Conservation (phyloP, 1,140 invertebrate species). For the Druon quercuslanigerum region DNA sequence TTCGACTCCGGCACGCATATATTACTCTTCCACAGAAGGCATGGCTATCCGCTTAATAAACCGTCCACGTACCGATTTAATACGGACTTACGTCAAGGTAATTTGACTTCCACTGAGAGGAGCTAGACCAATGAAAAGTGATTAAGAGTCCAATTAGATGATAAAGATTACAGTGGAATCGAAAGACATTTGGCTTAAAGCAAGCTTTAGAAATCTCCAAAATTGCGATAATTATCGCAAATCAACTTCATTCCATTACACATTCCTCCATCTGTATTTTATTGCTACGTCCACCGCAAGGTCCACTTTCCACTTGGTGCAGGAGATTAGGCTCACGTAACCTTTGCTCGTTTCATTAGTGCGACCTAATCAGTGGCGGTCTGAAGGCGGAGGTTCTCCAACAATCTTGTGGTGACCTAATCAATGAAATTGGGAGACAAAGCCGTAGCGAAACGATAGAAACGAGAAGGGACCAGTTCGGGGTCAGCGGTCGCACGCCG, state of each 20-base stretch:
- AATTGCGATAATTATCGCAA: neutral
- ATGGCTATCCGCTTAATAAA: too few species aligned
- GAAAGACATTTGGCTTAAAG: too few species aligned
- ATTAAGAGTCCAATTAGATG: too few species aligned
- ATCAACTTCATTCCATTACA: neutral
- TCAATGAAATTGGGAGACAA: constrained; percentile 75
- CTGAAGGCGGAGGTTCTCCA: constrained; percentile 39
- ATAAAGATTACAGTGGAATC: too few species aligned
- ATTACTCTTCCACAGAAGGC: neutral
- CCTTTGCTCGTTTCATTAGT: constrained; percentile 72
- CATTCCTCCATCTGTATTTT: neutral
- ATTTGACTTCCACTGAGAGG: too few species aligned
- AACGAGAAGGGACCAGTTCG: constrained; percentile 38
- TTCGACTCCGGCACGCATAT: neutral
- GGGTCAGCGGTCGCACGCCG: constrained; percentile 64
- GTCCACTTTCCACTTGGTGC: constrained; percentile 53
- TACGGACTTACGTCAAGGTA: too few species aligned
- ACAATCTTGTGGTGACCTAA: constrained; percentile 63
- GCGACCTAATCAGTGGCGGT: constrained; percentile 63
- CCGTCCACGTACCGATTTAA: too few species aligned
- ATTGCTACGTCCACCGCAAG: constrained; percentile 17
- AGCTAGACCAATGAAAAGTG: too few species aligned
- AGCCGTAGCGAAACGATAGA: constrained; percentile 45
- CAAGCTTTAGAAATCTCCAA: too few species aligned
- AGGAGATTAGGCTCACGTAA: constrained; percentile 64